Evolutionary conservation across 2,888 invertebrate species (phyloP), one percentile per base, ranked within the genome.

Genomic region (Dichetophora obliterata): DNA sequence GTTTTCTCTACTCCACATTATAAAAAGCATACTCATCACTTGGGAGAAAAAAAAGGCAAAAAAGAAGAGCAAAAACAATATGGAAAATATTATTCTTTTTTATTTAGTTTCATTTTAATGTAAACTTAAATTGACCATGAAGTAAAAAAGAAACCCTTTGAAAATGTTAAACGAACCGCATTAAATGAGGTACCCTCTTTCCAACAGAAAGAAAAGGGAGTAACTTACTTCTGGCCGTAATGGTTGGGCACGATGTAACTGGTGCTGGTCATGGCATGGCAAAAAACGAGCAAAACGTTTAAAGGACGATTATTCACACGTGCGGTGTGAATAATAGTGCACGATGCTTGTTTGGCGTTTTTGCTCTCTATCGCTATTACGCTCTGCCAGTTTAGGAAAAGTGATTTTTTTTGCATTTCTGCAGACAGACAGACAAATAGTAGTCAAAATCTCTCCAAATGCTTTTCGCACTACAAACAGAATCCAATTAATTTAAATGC

Each of bases 271-370:
- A 52, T 22, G n/a, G 27, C 34, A 19, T 3, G 54, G 24, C 11
- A 19, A 57, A 14, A 57, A 37, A 34, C 57, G 57, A 57, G 37
- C 37, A 0, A 31, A 71, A 57, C 57, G 57, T 11, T 63, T 63
- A 31, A 50, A 48, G 63, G 61, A 63, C 82, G 86, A 87, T 86
- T 87, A 87, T 86, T 86, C 86, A 85, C 86, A 86, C 87, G 85
- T 87, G 85, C 82, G 80, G 83, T 84, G 82, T 81, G 81, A 76
- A 79, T 82, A 83, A 83, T 83, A 81, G 71, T 34, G 37, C 52
- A 57, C 54, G 11, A 71, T 71, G 50, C 50, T 43, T 6, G 68
- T 24, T 48, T 31, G 31, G 48, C 14, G 34, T 27, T 54, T 57
- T 9, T 16, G 22, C 11, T 71, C 11, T 54, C 11, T 31, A 34